Percentiles rank a stretch among this genome's conserved stretches.
Conservation (phyloP, 1,140 invertebrate genomes). For the Sycophaga agraensis region DNA sequence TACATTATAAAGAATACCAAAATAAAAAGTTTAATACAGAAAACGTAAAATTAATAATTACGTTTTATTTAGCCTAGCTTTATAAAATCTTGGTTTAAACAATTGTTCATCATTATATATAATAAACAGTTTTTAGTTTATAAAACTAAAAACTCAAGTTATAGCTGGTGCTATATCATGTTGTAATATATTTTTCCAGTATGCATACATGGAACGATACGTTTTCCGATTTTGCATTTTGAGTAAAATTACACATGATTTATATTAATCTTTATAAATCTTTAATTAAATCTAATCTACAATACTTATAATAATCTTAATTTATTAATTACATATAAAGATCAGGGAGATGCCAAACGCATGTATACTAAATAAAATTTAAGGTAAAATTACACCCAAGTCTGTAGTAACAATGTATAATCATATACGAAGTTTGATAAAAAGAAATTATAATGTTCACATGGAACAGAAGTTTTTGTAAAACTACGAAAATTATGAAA, state of each 20-base stretch:
- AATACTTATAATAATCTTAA: conserved; percentile 3
- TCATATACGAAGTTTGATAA: conserved; percentile 19
- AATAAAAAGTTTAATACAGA: conserved; percentile 16
- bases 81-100: conserved; percentile 20
- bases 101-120: conserved; percentile 16
- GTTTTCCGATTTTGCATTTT: conserved; percentile 24
- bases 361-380: conserved; percentile 23
- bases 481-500: conserved; percentile 7
- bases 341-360: conserved; percentile 26
- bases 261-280: conserved; percentile 16
- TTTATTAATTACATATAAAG: conserved; percentile 13
- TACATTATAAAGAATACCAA: conserved; percentile 13
- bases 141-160: conserved; percentile 30
- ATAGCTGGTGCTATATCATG: conserved; percentile 31
- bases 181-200: conserved; percentile 31
- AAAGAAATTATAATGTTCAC: conserved; percentile 10
- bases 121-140: conserved; percentile 27
- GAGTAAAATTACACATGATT: conserved; percentile 23
- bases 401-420: conserved; percentile 25
- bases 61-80: conserved; percentile 10
- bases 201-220: conserved; percentile 20
- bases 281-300: conserved; percentile 1
- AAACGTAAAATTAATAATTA: conserved; percentile 3
- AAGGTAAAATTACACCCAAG: conserved; percentile 22
- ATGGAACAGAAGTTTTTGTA: conserved; percentile 13